A percentile compares a stretch with the other conserved stretches of the same genome.
These are phyloP conservation scores for Dromius quadrimaculatus DNA, from an alignment of 2,888 invertebrate genomes.

Conservation along the genomic window DNA sequence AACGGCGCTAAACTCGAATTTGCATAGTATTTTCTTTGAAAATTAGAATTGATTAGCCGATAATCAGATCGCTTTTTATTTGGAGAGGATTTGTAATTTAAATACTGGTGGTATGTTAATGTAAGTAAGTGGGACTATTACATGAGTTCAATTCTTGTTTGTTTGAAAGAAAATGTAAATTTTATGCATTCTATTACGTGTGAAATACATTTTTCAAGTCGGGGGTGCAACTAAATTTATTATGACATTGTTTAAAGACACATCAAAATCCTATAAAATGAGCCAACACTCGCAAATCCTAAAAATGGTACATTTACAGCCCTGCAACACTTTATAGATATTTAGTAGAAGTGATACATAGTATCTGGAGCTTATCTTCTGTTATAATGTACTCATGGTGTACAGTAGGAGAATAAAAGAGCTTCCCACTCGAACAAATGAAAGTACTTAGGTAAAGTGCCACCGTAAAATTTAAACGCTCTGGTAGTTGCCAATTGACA, in stretches of 20 bases:
- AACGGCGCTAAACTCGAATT: not conserved
- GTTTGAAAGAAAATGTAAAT: no score
- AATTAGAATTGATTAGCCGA: conserved; percentile 13
- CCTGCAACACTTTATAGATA: not conserved
- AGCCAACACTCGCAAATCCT: not conserved
- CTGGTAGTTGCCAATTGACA: conserved; percentile 15
- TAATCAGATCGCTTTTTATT: conserved; percentile 1
- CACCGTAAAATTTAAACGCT: not conserved
- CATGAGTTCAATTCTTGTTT: not conserved
- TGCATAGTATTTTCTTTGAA: not conserved
- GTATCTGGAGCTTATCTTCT: conserved; percentile 25
- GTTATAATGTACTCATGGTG: no score
- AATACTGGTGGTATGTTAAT: not conserved
- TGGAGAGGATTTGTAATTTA: conserved; percentile 3
- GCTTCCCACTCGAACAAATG: conserved; percentile 1
- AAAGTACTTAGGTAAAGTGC: conserved; percentile 22
- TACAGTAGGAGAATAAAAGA: conserved; percentile 2
- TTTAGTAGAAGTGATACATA: conserved; percentile 14
- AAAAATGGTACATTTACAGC: conserved; percentile 12
- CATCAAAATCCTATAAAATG: conserved; percentile 2
- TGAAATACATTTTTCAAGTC: no score
- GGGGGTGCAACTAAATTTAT: no score
- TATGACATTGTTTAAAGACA: no score
- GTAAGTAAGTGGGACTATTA: not conserved
- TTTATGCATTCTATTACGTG: no score